Conservation (phyloP, 2,888 invertebrate genomes). For the Nephrotoma flavescens region DNA sequence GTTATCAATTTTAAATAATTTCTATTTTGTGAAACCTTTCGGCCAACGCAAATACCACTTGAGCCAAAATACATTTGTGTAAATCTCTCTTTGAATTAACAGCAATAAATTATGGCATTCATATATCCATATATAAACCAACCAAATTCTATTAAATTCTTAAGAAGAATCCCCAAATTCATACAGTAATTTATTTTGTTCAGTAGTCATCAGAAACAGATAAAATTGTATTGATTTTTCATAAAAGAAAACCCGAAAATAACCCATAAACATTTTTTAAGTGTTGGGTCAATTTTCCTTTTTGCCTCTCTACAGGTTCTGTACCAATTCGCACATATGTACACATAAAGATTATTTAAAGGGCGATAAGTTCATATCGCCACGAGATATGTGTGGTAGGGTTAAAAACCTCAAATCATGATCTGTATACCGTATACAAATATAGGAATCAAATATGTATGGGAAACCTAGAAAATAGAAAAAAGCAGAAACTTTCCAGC, state of each 20-base stretch:
- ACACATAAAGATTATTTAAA: background rate
- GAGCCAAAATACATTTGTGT: background rate
- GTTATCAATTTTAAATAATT: background rate
- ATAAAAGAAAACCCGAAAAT: background rate
- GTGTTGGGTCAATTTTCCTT: background rate
- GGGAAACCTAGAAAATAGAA: background rate
- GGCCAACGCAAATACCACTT: background rate
- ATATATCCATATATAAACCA: background rate
- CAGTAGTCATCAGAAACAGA: background rate
- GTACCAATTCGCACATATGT: background rate
- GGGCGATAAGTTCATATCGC: background rate
- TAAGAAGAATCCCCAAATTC: background rate
- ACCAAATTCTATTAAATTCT: background rate
- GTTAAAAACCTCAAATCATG: background rate
- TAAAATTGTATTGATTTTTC: background rate
- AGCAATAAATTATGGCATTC: background rate
- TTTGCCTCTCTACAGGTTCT: background rate
- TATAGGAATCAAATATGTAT: background rate
- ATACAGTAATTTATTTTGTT: background rate
- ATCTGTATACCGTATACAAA: background rate
- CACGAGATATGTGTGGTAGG: background rate
- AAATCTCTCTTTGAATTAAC: background rate
- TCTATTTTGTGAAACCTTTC: background rate
- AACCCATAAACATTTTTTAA: background rate
- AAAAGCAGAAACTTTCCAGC: background rate